phyloP scores from a whole-genome alignment of 2,888 invertebrate genomes.

The Teleiodes luculella region DNA sequence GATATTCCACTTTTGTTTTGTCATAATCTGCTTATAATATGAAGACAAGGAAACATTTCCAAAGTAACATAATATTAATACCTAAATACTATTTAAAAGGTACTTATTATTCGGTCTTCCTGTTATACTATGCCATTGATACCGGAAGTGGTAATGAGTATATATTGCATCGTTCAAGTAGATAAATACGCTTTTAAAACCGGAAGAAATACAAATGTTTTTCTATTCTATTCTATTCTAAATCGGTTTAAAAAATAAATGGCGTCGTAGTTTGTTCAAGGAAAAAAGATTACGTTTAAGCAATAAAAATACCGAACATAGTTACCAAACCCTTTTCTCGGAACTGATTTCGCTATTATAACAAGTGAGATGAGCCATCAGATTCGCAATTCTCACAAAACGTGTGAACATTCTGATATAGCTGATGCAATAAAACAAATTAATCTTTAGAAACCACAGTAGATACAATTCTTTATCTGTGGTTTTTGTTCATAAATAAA shows the following conservation, averaged over 20 bases:
- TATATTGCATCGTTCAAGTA: too few relatives aligned
- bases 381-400: background rate
- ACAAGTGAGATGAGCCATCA: conserved; percentile 5
- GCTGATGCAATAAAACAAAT: background rate
- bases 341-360: background rate
- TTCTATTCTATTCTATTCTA: too few relatives aligned
- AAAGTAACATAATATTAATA: too few relatives aligned
- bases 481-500: background rate
- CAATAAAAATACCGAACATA: background rate
- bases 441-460: background rate
- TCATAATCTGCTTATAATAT: too few relatives aligned
- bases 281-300: background rate
- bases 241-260: background rate
- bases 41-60: too few relatives aligned
- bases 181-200: too few relatives aligned
- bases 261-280: background rate
- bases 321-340: background rate
- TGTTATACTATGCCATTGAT: too few relatives aligned
- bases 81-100: too few relatives aligned
- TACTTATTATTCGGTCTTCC: too few relatives aligned
- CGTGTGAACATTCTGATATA: background rate
- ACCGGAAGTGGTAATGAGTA: too few relatives aligned
- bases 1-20: too few relatives aligned
- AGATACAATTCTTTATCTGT: background rate
- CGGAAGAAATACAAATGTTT: too few relatives aligned